Evolutionary conservation across 1,140 invertebrate genomes (phyloP), one percentile per base, ranked within the genome.

Genomic region (Galendromus occidentalis): DNA sequence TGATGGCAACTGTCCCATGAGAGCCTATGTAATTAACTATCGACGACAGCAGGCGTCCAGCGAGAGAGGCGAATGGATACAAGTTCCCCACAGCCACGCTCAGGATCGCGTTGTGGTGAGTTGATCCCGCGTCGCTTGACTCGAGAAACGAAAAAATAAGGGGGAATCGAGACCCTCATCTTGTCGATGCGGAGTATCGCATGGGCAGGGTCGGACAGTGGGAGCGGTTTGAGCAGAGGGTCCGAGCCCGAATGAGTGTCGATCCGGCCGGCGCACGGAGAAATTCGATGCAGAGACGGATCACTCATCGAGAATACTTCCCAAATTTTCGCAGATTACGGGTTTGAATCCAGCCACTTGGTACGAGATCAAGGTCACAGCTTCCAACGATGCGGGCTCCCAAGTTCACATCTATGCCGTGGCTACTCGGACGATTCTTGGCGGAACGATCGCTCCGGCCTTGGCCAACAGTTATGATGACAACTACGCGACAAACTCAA

Each of bases 271-370:
- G n/a, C n/a, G 9, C 33, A 6, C 9, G 4, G 33, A 39, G 33
- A 39, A 39, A 39, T 9, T 6, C 33, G 33, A 39, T 39, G 33
- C 33, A n/a, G 33, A 39, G 33, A 39, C 33, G n/a, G n/a, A n/a
- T 39, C 33, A 22, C 45, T 47, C 18, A 44, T 47, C 25, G 45
- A 47, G 17, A 47, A 20, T 22, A 47, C 17, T 12, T 44, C 12
- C 42, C 12, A 14, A 7, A 18, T 47, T 47, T 47, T 47, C 20
- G 25, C 51, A 59, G 1, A 86, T 94, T 39, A 78, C 90, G 67
- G 91, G 94, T 74, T 76, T 97, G 68, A 88, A 89, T 71, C 88
- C 91, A 0, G 91, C 88, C 9, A 91, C 84, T 22, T 92, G 90
- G 87, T 95, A 95, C 74, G 84, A 88, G 68, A 75, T 79, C 68